These are phyloP conservation scores for Schizaphis graminum DNA, from an alignment of 2,888 invertebrate species.

Conservation along the genomic window DNA sequence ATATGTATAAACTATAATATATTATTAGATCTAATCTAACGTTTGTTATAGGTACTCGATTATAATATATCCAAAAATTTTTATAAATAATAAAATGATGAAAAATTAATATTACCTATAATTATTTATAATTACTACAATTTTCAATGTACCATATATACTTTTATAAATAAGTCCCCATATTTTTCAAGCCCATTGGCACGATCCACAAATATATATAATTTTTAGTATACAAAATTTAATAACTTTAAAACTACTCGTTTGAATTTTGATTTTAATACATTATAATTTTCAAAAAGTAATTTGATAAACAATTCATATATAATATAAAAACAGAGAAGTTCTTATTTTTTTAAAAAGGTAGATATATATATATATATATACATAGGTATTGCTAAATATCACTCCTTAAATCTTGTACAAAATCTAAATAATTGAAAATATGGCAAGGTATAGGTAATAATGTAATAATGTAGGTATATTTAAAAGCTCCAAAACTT, in stretches of 20 bases:
- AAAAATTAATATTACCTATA: too few species aligned
- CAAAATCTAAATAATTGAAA: not conserved
- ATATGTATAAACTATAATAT: too few species aligned
- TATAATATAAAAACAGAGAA: not conserved
- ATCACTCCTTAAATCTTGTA: not conserved
- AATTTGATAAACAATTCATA: not conserved
- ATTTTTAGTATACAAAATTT: not conserved
- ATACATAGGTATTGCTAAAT: not conserved
- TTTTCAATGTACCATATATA: not conserved
- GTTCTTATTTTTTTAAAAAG: not conserved
- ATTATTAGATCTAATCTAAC: too few species aligned
- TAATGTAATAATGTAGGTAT: not conserved
- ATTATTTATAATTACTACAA: not conserved
- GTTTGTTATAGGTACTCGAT: not conserved
- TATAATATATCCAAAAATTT: too few species aligned
- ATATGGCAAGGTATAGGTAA: too few species aligned
- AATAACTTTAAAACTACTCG: not conserved
- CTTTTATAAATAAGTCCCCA: too few species aligned
- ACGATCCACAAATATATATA: not conserved
- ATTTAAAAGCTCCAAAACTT: not conserved
- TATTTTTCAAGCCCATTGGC: not conserved
- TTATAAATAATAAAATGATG: too few species aligned
- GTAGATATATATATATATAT: not conserved
- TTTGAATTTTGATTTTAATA: not conserved
- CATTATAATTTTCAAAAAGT: not conserved